Evolutionary conservation across 35 echinoderm and acorn worm species (phyloP).

Genomic region (Acanthaster planci): DNA sequence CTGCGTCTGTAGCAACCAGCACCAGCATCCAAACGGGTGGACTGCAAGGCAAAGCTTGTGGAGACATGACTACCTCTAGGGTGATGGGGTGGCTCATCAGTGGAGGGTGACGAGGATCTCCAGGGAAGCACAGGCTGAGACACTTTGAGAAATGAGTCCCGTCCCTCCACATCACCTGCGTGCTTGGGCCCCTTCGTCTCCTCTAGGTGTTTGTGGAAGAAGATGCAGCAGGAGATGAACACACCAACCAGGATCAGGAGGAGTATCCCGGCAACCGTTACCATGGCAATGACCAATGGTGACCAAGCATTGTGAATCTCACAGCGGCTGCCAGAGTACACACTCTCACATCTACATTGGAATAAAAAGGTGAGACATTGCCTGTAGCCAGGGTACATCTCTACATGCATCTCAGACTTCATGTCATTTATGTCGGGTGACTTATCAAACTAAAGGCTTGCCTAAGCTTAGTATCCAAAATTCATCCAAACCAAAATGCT

Average conservation of each 20-base stretch:
- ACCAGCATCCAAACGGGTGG: neutral
- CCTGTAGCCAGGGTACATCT: too few species aligned
- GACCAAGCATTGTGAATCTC: conserved; percentile 24
- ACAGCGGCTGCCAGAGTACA: conserved; percentile 44
- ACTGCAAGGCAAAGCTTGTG: conserved; percentile 4
- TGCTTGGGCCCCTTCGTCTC: neutral
- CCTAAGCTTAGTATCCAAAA: too few species aligned
- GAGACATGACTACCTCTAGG: neutral
- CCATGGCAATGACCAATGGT: conserved; percentile 33
- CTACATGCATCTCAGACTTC: too few species aligned
- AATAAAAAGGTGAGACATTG: too few species aligned
- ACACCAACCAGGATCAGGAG: conserved; percentile 28
- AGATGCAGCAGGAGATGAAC: conserved; percentile 40
- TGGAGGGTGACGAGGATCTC: neutral
- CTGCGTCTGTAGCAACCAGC: neutral
- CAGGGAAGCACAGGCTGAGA: neutral
- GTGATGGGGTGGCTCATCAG: neutral
- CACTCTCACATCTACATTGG: conserved; percentile 8
- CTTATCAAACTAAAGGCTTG: too few species aligned
- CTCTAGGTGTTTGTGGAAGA: conserved; percentile 20
- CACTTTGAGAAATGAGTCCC: neutral
- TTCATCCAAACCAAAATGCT: too few species aligned
- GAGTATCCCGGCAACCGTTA: conserved; percentile 24
- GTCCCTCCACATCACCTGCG: neutral
- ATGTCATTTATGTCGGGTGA: too few species aligned